Evolutionary conservation across 92 coral and sea anemone genomes (phyloP), one percentile per base, ranked within the genome.

Genomic region (Isaurus tuberculatus): DNA sequence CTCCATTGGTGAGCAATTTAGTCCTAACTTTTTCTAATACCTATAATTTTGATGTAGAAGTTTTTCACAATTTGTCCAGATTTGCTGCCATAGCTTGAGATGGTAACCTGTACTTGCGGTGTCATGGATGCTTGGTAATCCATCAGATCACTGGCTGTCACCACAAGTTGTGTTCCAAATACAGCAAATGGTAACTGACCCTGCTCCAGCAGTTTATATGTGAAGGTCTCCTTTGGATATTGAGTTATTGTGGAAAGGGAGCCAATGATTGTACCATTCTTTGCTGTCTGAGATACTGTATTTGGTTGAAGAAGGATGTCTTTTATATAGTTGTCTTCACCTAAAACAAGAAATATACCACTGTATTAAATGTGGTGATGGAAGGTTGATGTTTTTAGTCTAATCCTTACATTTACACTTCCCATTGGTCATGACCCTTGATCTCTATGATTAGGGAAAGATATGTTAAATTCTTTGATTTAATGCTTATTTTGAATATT

Each of bases 281-380:
- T 72, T 0, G 92, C 94, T 17, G 85, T 79, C 33, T 88, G 84
- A 31, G 97, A 93, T 26, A 93, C 89, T 15, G 69, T 40, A 69
- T 81, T 93, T 26, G 94, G 89, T 32, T 79, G 75, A 1, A 93
- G 89, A 17, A 71, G 87, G 43, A 93, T 91, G 31, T 63, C 74
- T 30, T 36, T 51, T 17, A 86, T 34, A 60, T 80, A 79, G 32
- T 80, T 51, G 79, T 92, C 67, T 11, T 86, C 94, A 88, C 86
- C 70, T 72, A 86, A 86, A 70, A 36, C 15, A 53, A 17, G 17
- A 9, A 7, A 46, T 57, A 1, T 0, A 40, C 40, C 32, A 4
- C 6, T 29, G 0, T 49, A 25, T 15, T 11, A 15, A 1, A 7
- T 55, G 2, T 19, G 63, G 8, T n/a, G 5, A 55, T 20, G 26